A percentile compares a stretch with the other conserved stretches of the same genome.
phyloP scores from a whole-genome alignment of 2,888 invertebrate species.

The Lathronympha strigana region DNA sequence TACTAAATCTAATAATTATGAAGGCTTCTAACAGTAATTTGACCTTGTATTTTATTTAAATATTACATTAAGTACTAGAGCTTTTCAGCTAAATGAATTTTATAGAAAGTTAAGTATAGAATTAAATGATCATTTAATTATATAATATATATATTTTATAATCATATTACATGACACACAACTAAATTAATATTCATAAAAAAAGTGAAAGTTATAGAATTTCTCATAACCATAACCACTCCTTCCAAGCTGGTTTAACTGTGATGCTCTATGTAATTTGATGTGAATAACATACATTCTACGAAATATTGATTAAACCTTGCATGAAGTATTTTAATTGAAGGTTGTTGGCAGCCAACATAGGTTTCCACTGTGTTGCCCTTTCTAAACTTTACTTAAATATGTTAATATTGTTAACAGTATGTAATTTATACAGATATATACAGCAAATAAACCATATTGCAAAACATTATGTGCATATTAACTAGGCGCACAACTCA shows the following conservation, averaged over 20 bases:
- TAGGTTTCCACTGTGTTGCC: constrained; percentile 4
- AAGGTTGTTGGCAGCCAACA: constrained; percentile 10
- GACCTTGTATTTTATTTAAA: constrained; percentile 22
- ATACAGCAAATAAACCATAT: too few species aligned
- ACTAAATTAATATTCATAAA: constrained; percentile 39
- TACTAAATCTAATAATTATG: constrained; percentile 18
- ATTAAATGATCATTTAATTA: constrained; percentile 19
- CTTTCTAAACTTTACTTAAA: constrained; percentile 1
- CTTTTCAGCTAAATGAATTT: constrained; percentile 6
- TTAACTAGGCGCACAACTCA: too few species aligned
- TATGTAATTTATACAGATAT: too few species aligned
- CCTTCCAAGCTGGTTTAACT: constrained; percentile 21
- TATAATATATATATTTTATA: constrained; percentile 9
- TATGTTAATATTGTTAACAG: too few species aligned
- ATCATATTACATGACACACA: constrained; percentile 30
- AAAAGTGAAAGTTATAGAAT: constrained; percentile 48
- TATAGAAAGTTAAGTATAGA: constrained; percentile 31
- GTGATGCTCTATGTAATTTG: constrained; percentile 12
- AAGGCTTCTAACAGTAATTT: background rate
- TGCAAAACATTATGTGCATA: too few species aligned
- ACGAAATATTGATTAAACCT: constrained; percentile 30
- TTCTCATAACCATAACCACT: constrained; percentile 21
- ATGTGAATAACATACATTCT: constrained; percentile 8
- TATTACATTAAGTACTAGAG: background rate
- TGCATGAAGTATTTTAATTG: constrained; percentile 18